Base-by-base conservation (phyloP, 2,113 vertebrate genomes). In the Eulemur rufifrons region DNA sequence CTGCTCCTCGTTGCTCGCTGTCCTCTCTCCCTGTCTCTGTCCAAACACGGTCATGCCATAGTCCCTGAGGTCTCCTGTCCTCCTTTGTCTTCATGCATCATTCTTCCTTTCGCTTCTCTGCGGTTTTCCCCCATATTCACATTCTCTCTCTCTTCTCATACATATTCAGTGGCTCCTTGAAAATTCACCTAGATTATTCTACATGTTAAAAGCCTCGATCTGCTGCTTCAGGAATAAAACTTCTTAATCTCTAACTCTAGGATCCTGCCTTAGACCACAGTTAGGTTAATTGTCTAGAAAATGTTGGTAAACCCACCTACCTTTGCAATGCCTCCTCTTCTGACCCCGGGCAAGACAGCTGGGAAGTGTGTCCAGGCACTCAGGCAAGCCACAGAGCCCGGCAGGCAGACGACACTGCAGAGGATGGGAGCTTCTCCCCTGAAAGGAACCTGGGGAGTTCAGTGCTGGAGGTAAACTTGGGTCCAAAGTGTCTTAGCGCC, bases 121-220 rank as follows among this genome's bases (percentile, higher is more conserved):
- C 23, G 3, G 12, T 66, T 63, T 50, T 6, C 6, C n/a, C 12
- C 54, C 59, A 25, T 56, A 10, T 68, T 77, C 32, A 18, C 50
- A 34, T n/a, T 61, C 71, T 37, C 27, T 56, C 42, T 54, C 21
- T 20, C 54, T 11, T 27, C 66, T 87, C 64, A 90, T 94, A 52
- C 89, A 94, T 95, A 97, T 95, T 97, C 89, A 97, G 59, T 15
- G 21, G 52, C 76, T 96, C 54, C 94, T 86, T 96, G 47, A 92
- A 96, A 95, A 95, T 39, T 83, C 85, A 93, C 84, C 88, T 91
- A 74, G 86, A 78, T 92, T n/a, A 90, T 87, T 96, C n/a, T 66
- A 32, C 1, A 8, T 11, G 83, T 88, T 77, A 45, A 56, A 86
- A 89, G 50, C 59, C 64, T 84, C 82, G 32, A 81, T 85, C 50